These are phyloP conservation scores for Sesamia nonagrioides DNA, from an alignment of 1,140 invertebrate species.

Conservation along the genomic window DNA sequence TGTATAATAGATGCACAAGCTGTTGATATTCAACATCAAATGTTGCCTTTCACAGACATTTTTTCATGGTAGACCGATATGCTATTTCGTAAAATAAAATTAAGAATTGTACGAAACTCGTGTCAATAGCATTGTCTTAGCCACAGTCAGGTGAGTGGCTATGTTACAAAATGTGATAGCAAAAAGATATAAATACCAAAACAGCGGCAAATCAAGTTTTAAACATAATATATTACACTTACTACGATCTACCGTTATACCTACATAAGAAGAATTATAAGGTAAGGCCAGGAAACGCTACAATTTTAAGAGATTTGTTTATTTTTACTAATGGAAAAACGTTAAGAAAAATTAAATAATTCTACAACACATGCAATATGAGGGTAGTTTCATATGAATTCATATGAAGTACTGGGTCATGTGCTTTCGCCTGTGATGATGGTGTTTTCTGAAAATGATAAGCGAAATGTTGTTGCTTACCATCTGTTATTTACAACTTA, in stretches of 20 bases:
- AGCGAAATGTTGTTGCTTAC: slow-evolving; percentile 39
- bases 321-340: slow-evolving; percentile 49
- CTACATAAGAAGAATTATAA: background rate
- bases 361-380: slow-evolving; percentile 32
- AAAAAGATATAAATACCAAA: slow-evolving; percentile 22
- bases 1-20: no score
- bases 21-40: no score
- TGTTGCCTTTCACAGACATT: no score
- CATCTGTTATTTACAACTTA: background rate
- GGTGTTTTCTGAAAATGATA: slow-evolving; percentile 52
- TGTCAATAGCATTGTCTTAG: no score
- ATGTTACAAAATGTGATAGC: no score
- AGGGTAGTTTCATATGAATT: slow-evolving; percentile 53
- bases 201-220: slow-evolving; percentile 5
- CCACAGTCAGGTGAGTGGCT: no score
- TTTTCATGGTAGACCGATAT: no score
- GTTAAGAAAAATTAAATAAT: slow-evolving; percentile 22
- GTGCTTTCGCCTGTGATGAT: slow-evolving; percentile 61
- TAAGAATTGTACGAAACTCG: no score
- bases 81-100: no score
- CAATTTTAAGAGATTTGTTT: slow-evolving; percentile 5
- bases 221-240: background rate
- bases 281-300: slow-evolving; percentile 39
- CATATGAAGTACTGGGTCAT: slow-evolving; percentile 72
- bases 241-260: slow-evolving; percentile 4